A percentile compares a stretch with the other conserved stretches of the same genome.
These are phyloP conservation scores for Paradoxurus hermaphroditus DNA, from an alignment of 2,113 vertebrate genomes.

Conservation along the genomic window DNA sequence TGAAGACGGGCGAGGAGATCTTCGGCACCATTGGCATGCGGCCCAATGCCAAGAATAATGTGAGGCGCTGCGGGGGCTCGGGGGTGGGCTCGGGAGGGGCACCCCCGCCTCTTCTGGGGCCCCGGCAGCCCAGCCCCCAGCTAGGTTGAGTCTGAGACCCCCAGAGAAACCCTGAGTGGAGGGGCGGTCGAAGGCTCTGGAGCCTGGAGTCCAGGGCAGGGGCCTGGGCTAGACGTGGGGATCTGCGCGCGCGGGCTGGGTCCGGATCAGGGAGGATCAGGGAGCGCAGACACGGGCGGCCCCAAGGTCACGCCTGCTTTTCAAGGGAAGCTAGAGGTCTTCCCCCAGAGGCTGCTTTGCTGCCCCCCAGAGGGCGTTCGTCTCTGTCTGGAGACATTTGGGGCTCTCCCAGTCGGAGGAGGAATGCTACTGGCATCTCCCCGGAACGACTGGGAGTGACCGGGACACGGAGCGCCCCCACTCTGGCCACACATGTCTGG, in stretches of 20 bases:
- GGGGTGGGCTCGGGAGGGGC: background rate
- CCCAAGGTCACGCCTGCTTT: background rate
- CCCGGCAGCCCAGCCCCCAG: too few relatives aligned
- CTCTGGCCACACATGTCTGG: background rate
- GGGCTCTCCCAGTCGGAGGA: background rate
- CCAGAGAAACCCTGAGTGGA: background rate
- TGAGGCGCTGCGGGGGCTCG: constrained; percentile 71
- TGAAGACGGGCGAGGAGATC: constrained; percentile 95
- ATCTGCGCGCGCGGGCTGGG: accelerated
- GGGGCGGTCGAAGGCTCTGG: too few relatives aligned
- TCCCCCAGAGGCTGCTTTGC: background rate
- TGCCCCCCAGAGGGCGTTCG: accelerated
- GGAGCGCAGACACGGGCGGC: background rate
- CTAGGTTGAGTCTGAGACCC: background rate
- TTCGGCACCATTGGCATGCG: constrained; percentile 95
- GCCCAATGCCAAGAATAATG: constrained; percentile 95
- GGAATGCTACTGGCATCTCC: too few relatives aligned
- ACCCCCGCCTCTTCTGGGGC: background rate
- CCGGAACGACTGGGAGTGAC: background rate
- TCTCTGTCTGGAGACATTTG: background rate
- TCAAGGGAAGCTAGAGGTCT: background rate
- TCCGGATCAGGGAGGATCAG: background rate
- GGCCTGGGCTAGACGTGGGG: background rate
- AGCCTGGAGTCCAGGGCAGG: background rate
- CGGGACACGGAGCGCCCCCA: background rate